Evolutionary conservation across 1,140 invertebrate genomes (phyloP).

Genomic region (Cecropterus lyciades): DNA sequence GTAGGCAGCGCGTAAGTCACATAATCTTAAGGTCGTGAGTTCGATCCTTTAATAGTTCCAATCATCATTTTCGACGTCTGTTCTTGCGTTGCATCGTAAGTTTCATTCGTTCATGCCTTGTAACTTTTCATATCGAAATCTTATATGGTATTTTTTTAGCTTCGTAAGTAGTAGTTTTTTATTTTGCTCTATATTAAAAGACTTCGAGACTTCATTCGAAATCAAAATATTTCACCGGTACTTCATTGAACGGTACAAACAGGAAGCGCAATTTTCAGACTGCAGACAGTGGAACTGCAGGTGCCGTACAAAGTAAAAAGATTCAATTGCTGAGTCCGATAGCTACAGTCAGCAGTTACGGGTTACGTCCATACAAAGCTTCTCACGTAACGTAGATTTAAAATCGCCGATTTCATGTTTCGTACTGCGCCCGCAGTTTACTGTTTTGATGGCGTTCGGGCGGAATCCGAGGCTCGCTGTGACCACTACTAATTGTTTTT

Average conservation of each 20-base stretch:
- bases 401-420: constrained; percentile 35
- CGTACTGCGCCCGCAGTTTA: constrained; percentile 43
- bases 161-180: too few species aligned
- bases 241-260: neutral
- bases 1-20: constrained; percentile 98
- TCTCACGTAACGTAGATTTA: constrained; percentile 23
- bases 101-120: too few species aligned
- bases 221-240: too few species aligned
- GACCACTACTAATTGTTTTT: neutral
- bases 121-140: too few species aligned
- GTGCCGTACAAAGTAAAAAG: constrained; percentile 18
- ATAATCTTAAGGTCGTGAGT: constrained; percentile 99
- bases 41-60: too few species aligned
- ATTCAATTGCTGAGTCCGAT: constrained; percentile 22
- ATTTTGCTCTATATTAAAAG: too few species aligned
- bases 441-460: constrained; percentile 45
- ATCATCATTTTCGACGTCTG: too few species aligned
- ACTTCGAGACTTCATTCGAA: too few species aligned
- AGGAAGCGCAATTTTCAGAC: constrained; percentile 15
- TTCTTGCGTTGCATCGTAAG: too few species aligned
- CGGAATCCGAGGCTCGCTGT: neutral
- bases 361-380: constrained; percentile 1
- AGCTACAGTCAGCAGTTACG: constrained; percentile 8
- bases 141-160: too few species aligned
- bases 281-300: neutral